Evolutionary conservation across 2,113 vertebrate species (phyloP).

Genomic region (Uria aalge): DNA sequence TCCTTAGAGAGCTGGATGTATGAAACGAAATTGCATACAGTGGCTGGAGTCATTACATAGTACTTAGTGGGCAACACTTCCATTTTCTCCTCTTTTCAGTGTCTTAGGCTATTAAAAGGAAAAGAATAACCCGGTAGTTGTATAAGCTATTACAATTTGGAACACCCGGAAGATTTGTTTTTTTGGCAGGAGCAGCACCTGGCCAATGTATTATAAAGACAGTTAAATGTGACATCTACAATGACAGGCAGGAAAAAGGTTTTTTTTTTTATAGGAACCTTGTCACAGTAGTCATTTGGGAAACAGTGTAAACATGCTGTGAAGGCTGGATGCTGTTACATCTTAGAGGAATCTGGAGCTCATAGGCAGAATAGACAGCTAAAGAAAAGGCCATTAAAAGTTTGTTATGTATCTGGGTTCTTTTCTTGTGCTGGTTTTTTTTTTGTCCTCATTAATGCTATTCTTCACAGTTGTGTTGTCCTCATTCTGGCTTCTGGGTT

Average conservation of each 20-base stretch:
- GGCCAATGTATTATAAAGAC: not conserved
- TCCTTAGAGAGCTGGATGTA: not conserved
- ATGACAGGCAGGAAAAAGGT: not conserved
- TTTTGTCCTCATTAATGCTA: not conserved
- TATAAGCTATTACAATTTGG: not conserved
- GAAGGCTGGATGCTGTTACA: not conserved
- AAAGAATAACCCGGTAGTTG: not conserved
- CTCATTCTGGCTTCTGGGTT: not conserved
- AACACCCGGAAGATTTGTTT: not conserved
- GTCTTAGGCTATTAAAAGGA: slow-evolving; percentile 13
- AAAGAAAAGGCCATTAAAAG: not conserved
- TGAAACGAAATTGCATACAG: not conserved
- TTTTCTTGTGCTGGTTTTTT: not conserved
- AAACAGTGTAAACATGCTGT: not conserved
- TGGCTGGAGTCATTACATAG: not conserved
- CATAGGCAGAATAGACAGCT: not conserved
- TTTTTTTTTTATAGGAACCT: not conserved
- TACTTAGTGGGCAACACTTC: not conserved
- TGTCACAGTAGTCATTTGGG: not conserved
- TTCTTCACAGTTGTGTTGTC: not conserved
- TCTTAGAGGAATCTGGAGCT: not conserved
- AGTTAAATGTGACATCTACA: not conserved
- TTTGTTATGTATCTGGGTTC: not conserved
- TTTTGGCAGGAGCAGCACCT: not conserved
- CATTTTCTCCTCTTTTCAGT: slow-evolving; percentile 12